phyloP scores from a whole-genome alignment of 2,113 vertebrate species.

The Oryzias curvinotus region DNA sequence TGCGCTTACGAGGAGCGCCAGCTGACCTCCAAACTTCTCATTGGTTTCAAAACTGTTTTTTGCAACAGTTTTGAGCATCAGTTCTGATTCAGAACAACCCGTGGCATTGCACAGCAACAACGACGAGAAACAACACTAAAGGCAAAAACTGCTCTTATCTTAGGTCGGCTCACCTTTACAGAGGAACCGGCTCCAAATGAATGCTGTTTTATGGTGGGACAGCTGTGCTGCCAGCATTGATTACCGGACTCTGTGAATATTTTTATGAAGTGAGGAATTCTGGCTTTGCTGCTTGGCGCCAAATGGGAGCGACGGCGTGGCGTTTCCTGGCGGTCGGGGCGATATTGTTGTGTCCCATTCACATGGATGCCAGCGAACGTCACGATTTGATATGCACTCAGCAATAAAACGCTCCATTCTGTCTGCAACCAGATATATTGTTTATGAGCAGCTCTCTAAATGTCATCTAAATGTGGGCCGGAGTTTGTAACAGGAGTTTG shows the following conservation, averaged over 20 bases:
- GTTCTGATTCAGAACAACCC: no score
- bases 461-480: slow-evolving; percentile 45
- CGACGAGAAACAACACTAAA: no score
- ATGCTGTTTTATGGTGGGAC: slow-evolving; percentile 64
- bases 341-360: slow-evolving; percentile 45
- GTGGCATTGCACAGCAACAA: no score
- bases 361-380: slow-evolving; percentile 54
- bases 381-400: slow-evolving; percentile 65
- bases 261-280: slow-evolving; percentile 77
- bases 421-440: slow-evolving; percentile 75
- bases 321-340: slow-evolving; percentile 26
- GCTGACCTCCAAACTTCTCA: no score
- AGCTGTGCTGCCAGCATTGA: slow-evolving; percentile 78
- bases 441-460: slow-evolving; percentile 67
- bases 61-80: no score
- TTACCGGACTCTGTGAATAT: slow-evolving; percentile 59
- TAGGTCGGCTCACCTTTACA: no score
- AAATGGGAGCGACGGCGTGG: slow-evolving; percentile 20
- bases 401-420: slow-evolving; percentile 61
- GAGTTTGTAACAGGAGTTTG: slow-evolving; percentile 54
- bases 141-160: no score
- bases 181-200: slow-evolving; percentile 41
- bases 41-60: no score
- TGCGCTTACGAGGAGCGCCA: slow-evolving; percentile 3
- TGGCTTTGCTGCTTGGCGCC: slow-evolving; percentile 68